Base-by-base conservation (phyloP, 2,113 vertebrate species). In the Chrysochloris asiatica region DNA sequence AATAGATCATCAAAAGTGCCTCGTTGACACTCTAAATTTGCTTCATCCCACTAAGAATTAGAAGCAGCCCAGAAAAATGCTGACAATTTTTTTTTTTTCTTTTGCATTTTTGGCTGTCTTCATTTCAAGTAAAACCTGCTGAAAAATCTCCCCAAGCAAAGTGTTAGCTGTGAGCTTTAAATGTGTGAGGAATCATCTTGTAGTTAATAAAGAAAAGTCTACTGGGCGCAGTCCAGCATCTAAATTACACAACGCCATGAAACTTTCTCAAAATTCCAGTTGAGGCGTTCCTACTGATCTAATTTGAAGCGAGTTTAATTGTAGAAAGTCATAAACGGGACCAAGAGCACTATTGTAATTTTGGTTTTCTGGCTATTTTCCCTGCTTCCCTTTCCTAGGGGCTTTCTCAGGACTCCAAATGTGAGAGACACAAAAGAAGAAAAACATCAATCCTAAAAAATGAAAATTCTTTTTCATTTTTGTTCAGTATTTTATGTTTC, bases 41-140 rank as follows among this genome's bases (percentile, higher is more conserved):
- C 50, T 13, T 95, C 92, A 95, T 95, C 73, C 88, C 89, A 89
- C 67, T 91, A 93, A 95, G 90, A 95, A 95, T 93, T 93, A 84
- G 52, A 95, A 47, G 84, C 52, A 85, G 85, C 67, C 86, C 65
- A 81, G 87, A 65, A 93, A 95, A 95, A 94, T 93, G 93, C 91
- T 93, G 95, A 93, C 78, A 93, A 89, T 48, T 30, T 85, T 78
- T 77, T 61, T 47, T 36, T 59, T 80, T 81, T 71, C 47, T 75
- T 84, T 94, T 86, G 16, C 56, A 80, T 89, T 89, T 94, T 93
- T 86, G 89, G 22, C 91, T 90, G 41, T 76, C 73, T 93, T 95
- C 50, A 59, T 92, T 90, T 88, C 50, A 94, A 91, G 54, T 52
- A 77, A 92, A 96, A 89, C 92, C 82, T 91, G 61, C 92, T 90